A percentile compares a stretch with the other conserved stretches of the same genome.
Evolutionary conservation across 2,888 invertebrate genomes (phyloP).

Genomic region (Frankliniella intonsa): DNA sequence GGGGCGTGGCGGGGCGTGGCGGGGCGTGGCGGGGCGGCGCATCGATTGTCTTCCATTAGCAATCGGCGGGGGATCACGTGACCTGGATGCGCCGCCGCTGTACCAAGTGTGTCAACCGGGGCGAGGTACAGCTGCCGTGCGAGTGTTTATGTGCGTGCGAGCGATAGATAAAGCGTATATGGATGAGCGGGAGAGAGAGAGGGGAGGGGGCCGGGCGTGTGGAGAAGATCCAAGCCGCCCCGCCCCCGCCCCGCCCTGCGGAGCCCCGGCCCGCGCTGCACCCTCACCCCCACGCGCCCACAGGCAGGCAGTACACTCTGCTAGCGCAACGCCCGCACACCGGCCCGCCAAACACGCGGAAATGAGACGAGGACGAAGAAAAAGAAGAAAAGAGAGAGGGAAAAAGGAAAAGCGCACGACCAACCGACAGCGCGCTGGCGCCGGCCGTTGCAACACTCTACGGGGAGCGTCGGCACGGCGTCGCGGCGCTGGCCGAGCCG

Average conservation of each 20-base stretch:
- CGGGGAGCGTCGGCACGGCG: too few species aligned
- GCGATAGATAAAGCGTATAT: too few species aligned
- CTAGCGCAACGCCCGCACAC: neutral
- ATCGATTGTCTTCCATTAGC: constrained; percentile 17
- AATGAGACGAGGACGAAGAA: neutral
- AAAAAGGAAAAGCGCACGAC: too few species aligned
- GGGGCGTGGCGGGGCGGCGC: neutral
- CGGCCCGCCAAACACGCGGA: neutral
- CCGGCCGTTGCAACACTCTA: too few species aligned
- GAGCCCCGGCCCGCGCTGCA: neutral
- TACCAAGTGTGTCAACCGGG: too few species aligned
- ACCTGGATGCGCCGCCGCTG: neutral
- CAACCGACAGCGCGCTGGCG: too few species aligned
- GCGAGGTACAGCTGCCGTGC: too few species aligned
- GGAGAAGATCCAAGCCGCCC: neutral
- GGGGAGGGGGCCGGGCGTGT: neutral
- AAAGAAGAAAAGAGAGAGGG: too few species aligned
- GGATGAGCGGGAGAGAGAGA: too few species aligned
- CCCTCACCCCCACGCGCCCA: neutral
- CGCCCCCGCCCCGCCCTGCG: neutral
- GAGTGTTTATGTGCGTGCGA: too few species aligned
- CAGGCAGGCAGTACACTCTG: neutral
- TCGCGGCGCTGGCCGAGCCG: neutral
- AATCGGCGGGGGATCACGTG: constrained; percentile 5
- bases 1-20: neutral